Percentiles rank a stretch among this genome's conserved stretches.
These are phyloP conservation scores for Scotopteryx bipunctaria DNA, from an alignment of 2,888 invertebrate species.

Conservation along the genomic window DNA sequence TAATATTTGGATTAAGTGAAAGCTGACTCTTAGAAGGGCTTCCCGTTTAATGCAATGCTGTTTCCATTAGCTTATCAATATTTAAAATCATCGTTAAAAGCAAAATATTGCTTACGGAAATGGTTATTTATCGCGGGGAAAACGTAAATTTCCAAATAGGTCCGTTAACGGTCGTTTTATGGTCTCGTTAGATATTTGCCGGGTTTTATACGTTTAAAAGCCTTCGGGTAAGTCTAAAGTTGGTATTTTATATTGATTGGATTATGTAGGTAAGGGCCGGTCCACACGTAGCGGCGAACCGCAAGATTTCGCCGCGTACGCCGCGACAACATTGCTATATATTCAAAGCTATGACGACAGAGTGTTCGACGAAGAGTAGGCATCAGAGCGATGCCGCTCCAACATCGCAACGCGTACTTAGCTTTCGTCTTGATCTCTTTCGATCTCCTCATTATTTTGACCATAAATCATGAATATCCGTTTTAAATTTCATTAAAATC, in stretches of 20 bases:
- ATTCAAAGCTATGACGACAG: no score
- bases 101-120: constrained; percentile 40
- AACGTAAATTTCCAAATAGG: constrained; percentile 34
- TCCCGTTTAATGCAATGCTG: constrained; percentile 20
- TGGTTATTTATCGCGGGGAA: constrained; percentile 38
- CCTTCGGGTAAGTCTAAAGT: constrained; percentile 20
- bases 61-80: constrained; percentile 41
- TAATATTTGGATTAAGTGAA: not conserved
- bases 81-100: constrained; percentile 40
- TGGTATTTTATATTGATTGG: constrained; percentile 6
- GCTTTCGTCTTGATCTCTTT: no score
- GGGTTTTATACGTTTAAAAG: constrained; percentile 29
- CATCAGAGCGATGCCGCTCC: no score
- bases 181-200: constrained; percentile 34
- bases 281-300: no score
- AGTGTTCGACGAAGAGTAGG: no score
- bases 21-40: constrained; percentile 5
- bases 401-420: no score
- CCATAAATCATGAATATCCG: no score
- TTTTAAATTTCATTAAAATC: no score
- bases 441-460: no score
- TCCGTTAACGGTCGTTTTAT: constrained; percentile 36
- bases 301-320: no score
- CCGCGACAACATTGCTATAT: no score
- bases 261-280: no score